Evolutionary conservation across 2,888 invertebrate genomes (phyloP).

Genomic region (Callosobruchus maculatus): DNA sequence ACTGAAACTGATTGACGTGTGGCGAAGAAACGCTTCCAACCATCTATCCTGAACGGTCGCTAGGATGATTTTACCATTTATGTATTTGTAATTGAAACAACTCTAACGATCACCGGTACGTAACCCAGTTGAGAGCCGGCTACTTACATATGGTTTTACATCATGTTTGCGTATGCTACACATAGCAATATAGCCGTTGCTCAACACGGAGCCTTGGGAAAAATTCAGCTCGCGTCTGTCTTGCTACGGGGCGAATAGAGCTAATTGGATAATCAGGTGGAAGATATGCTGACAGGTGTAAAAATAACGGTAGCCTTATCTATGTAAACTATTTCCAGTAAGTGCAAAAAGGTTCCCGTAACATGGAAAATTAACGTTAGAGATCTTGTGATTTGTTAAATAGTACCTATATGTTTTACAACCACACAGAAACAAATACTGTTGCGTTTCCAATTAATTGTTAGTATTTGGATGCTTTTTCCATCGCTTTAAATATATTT

Average conservation of each 20-base stretch:
- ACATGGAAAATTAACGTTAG: too few relatives aligned
- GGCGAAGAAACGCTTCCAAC: not conserved
- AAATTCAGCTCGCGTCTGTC: not conserved
- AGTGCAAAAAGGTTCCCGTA: too few relatives aligned
- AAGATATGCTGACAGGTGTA: not conserved
- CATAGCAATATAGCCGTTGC: not conserved
- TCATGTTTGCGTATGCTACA: not conserved
- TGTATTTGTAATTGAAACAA: not conserved
- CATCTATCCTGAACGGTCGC: not conserved
- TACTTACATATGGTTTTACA: not conserved
- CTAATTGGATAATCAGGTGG: not conserved
- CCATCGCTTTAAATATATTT: too few relatives aligned
- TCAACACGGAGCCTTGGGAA: not conserved
- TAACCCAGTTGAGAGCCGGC: not conserved
- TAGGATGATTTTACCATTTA: not conserved
- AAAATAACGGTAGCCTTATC: not conserved
- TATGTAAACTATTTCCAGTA: not conserved
- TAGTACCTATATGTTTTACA: too few relatives aligned
- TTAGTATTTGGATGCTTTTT: too few relatives aligned
- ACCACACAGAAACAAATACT: too few relatives aligned
- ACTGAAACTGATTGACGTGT: not conserved
- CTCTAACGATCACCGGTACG: not conserved
- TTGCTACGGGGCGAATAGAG: not conserved
- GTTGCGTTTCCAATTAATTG: too few relatives aligned
- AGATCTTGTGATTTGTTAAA: too few relatives aligned